Conservation (phyloP, 2,888 invertebrate genomes). For the Himalopsyche kuldschensis region DNA sequence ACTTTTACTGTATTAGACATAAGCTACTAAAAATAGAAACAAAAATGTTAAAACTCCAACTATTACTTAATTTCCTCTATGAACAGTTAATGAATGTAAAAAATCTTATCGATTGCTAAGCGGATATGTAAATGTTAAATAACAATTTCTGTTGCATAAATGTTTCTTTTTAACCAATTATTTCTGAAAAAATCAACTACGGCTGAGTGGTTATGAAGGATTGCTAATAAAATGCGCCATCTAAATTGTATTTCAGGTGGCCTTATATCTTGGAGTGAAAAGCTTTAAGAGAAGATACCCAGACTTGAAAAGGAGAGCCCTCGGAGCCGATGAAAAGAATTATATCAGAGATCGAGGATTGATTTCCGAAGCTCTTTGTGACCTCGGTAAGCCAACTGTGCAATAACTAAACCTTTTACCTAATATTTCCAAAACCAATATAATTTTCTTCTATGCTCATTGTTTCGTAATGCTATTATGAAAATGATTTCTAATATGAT, state of each 20-base stretch:
- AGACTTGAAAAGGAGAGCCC: slow-evolving; percentile 79
- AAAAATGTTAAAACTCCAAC: background rate
- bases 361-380: slow-evolving; percentile 89
- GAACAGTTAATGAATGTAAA: no score
- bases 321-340: slow-evolving; percentile 90
- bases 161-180: no score
- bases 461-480: background rate
- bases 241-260: slow-evolving; percentile 56
- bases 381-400: slow-evolving; percentile 66
- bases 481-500: background rate
- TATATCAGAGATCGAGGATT: slow-evolving; percentile 80
- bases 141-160: no score
- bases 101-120: background rate
- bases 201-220: no score
- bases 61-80: background rate
- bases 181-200: no score
- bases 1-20: no score
- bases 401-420: background rate
- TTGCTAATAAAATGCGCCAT: no score
- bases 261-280: slow-evolving; percentile 91
- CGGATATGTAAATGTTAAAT: no score
- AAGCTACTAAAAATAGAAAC: no score
- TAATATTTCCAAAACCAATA: background rate
- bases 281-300: slow-evolving; percentile 96
- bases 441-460: background rate